A percentile compares a stretch with the other conserved stretches of the same genome.
These are phyloP conservation scores for Neoseiulus cucumeris DNA, from an alignment of 1,140 invertebrate genomes.

Conservation along the genomic window DNA sequence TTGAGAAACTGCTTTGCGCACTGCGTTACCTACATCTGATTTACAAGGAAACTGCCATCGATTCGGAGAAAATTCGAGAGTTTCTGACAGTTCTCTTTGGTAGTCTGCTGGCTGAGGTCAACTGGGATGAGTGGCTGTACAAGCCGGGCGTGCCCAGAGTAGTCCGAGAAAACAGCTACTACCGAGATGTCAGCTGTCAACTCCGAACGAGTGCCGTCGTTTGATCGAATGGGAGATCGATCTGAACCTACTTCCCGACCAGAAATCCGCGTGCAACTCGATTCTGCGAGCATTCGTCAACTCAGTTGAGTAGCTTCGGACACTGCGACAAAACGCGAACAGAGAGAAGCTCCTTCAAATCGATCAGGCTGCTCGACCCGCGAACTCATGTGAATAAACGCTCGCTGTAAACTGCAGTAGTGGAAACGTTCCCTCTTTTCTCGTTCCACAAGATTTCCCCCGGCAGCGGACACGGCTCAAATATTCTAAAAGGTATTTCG, in stretches of 20 bases:
- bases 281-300: not conserved
- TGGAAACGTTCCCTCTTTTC: no score
- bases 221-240: not conserved
- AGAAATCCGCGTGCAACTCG: not conserved
- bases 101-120: not conserved
- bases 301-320: not conserved
- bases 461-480: no score
- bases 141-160: not conserved
- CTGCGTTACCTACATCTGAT: not conserved
- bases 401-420: no score
- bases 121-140: constrained; percentile 3
- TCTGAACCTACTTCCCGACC: not conserved
- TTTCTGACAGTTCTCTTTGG: not conserved
- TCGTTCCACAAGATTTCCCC: no score
- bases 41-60: not conserved
- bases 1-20: not conserved
- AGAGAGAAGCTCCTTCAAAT: no score
- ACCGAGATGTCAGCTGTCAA: not conserved
- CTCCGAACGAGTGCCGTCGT: not conserved
- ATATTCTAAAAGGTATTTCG: no score
- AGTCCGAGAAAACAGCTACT: not conserved
- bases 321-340: no score
- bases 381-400: no score
- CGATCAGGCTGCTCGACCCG: no score
- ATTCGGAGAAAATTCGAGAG: constrained; percentile 5